Evolutionary conservation across 1,140 invertebrate species (phyloP).

Genomic region (Bombus superbus): DNA sequence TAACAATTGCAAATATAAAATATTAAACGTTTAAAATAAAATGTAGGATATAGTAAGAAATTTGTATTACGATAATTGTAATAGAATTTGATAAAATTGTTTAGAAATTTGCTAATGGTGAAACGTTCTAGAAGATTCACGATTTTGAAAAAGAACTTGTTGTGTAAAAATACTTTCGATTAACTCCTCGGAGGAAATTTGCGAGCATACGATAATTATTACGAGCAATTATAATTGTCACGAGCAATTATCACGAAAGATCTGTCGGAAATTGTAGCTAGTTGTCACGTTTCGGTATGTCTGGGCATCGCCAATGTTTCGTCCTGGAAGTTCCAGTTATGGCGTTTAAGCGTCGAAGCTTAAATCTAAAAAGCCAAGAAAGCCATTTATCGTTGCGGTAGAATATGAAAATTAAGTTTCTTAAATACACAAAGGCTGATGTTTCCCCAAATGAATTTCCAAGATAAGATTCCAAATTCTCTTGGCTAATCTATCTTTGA

Average conservation of each 20-base stretch:
- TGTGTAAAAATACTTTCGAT: neutral
- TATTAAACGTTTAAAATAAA: neutral
- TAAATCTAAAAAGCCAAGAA: slow-evolving; percentile 69
- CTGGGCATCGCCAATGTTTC: neutral
- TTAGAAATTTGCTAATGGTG: neutral
- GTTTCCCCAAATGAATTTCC: neutral
- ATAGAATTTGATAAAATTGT: neutral
- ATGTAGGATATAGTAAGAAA: neutral
- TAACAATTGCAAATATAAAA: neutral
- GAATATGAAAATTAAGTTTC: neutral
- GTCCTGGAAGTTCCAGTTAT: slow-evolving; percentile 22
- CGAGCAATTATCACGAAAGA: neutral
- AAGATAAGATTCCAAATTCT: neutral
- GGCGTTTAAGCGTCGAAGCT: slow-evolving; percentile 66
- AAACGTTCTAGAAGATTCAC: too few species aligned
- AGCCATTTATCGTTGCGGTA: slow-evolving; percentile 57
- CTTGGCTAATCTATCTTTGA: too few species aligned
- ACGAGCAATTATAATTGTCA: neutral
- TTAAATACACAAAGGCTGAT: neutral
- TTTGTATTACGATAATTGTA: neutral
- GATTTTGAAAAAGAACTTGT: neutral
- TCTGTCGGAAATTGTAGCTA: neutral
- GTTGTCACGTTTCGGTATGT: neutral
- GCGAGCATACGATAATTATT: neutral
- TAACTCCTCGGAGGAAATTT: neutral